These are phyloP conservation scores for Xanthia togata DNA, from an alignment of 2,888 invertebrate genomes.

Conservation along the genomic window DNA sequence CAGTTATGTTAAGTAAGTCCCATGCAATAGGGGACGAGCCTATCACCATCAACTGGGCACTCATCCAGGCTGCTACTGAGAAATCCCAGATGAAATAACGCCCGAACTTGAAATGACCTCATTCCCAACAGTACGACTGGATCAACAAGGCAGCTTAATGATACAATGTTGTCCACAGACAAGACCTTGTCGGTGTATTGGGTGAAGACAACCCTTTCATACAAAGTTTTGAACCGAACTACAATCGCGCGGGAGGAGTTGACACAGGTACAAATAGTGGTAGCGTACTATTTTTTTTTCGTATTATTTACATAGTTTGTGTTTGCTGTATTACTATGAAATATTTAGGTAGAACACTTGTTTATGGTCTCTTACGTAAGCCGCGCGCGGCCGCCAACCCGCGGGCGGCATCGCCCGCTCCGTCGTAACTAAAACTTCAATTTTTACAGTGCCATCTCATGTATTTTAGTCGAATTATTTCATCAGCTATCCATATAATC, in stretches of 20 bases:
- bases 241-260: conserved; percentile 85
- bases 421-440: too few species aligned
- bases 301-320: background rate
- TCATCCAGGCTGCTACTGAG: background rate
- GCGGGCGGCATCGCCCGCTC: too few species aligned
- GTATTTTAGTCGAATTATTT: too few species aligned
- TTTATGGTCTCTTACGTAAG: too few species aligned
- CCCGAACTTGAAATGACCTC: background rate
- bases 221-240: conserved; percentile 88
- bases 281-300: background rate
- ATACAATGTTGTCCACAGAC: conserved; percentile 72
- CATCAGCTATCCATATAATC: too few species aligned
- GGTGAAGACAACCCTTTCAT: conserved; percentile 90
- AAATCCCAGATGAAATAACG: background rate
- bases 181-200: conserved; percentile 88
- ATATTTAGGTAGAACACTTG: too few species aligned
- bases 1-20: background rate
- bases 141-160: background rate
- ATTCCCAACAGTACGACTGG: too few species aligned
- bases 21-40: background rate
- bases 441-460: too few species aligned
- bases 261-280: conserved; percentile 78
- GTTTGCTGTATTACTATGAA: background rate
- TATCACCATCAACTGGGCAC: background rate
- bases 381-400: too few species aligned